Evolutionary conservation across 2,113 vertebrate species (phyloP), one percentile per base, ranked within the genome.

Genomic region (Ibidorhyncha struthersii): DNA sequence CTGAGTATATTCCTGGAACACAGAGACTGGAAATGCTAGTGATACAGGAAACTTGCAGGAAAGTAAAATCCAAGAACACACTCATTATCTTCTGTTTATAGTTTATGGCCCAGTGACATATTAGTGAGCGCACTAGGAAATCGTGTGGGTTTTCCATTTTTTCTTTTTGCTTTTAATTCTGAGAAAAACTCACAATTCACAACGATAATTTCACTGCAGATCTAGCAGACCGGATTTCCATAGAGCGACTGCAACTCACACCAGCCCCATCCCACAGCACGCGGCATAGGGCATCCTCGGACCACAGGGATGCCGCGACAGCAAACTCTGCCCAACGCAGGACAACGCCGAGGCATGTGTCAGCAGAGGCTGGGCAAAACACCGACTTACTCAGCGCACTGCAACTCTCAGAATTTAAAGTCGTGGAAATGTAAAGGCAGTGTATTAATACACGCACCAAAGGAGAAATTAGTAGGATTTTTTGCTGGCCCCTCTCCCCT

Each of bases 171-270:
- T 43, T 69, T 8, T 3, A 40, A 21, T 4, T 30, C 27, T 2
- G 11, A 80, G 59, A 36, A 50, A 19, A 47, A 32, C 10, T 7
- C 32, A 0, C 0, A 2, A 10, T 8, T 8, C 4, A 2, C 65
- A 14, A 23, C 0, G 30, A 16, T 15, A 0, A 14, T 6, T 8
- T 27, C 38, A 15, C 34, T 0, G 14, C 0, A 1, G 58, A 12
- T 8, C 20, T 1, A 8, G 41, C 9, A 2, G 16, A 7, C 61
- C 3, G 0, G 10, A 21, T 69, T 73, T 40, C 26, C 4, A 0
- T 1, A 19, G 11, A 32, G 29, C 2, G 0, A 11, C 4, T 2
- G 7, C 8, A 4, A 3, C 16, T 0, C 18, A 1, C 0, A 1
- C 55, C 70, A 41, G 56, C 23, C 45, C 67, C 11, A 6, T 10